Percentiles rank a stretch among this genome's conserved stretches.
These are phyloP conservation scores for Orthonevra nobilis DNA, from an alignment of 2,888 invertebrate species.

Conservation along the genomic window DNA sequence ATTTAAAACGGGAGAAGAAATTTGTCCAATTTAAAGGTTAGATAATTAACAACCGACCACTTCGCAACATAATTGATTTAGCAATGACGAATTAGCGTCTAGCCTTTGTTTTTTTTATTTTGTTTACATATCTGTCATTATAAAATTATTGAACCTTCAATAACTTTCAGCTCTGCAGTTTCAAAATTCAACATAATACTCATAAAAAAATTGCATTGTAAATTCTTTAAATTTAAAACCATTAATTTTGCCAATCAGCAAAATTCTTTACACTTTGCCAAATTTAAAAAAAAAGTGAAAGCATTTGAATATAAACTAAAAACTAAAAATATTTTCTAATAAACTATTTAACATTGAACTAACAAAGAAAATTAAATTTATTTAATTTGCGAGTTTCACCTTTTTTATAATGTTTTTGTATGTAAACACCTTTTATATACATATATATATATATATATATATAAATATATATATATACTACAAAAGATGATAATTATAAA, in stretches of 20 bases:
- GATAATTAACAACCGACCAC: no score
- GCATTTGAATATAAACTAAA: slow-evolving; percentile 11
- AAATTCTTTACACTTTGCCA: slow-evolving; percentile 53
- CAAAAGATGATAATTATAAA: slow-evolving; percentile 48
- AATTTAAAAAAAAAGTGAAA: slow-evolving; percentile 25
- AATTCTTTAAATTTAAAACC: slow-evolving; percentile 12
- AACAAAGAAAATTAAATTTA: slow-evolving; percentile 18
- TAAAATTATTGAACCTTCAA: no score
- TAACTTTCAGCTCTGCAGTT: no score
- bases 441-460: slow-evolving; percentile 51
- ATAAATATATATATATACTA: no score
- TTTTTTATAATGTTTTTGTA: slow-evolving; percentile 62
- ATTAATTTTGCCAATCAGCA: slow-evolving; percentile 24
- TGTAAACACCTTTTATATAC: slow-evolving; percentile 60
- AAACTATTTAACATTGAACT: slow-evolving; percentile 48
- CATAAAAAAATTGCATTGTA: slow-evolving; percentile 17
- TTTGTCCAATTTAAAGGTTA: no score
- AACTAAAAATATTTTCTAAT: slow-evolving; percentile 33
- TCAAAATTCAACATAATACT: slow-evolving; percentile 7
- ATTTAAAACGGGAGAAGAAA: no score
- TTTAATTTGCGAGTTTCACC: slow-evolving; percentile 57
- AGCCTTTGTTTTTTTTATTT: no score
- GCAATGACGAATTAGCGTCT: no score
- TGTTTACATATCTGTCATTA: no score
- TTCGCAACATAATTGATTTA: no score